phyloP scores from a whole-genome alignment of 2,888 invertebrate species.

The Drosophila lacicola region DNA sequence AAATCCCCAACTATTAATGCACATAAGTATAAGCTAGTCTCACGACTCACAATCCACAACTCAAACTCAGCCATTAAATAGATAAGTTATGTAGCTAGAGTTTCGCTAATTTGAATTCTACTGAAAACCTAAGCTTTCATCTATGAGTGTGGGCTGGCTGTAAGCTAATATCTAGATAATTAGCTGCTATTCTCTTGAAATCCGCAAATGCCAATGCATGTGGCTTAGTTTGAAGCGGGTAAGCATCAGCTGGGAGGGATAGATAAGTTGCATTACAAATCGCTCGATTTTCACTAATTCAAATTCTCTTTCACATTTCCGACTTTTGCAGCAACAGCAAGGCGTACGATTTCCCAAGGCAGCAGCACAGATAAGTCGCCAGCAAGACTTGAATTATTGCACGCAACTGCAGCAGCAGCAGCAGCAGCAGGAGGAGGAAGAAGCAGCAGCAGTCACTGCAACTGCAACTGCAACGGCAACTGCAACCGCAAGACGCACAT shows the following conservation, averaged over 20 bases:
- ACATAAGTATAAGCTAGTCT: too few relatives aligned
- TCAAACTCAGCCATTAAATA: too few relatives aligned
- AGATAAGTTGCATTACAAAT: conserved; percentile 21
- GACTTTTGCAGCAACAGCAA: conserved; percentile 69
- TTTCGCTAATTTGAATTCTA: background rate
- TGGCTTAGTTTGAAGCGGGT: background rate
- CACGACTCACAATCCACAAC: too few relatives aligned
- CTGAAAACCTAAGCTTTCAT: background rate
- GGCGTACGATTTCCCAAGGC: conserved; percentile 78
- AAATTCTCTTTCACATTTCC: conserved; percentile 52
- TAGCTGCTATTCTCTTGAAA: too few relatives aligned
- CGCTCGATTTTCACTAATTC: conserved; percentile 56
- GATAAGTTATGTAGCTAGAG: too few relatives aligned
- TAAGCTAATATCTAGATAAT: background rate
- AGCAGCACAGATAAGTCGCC: conserved; percentile 81
- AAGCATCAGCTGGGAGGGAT: background rate
- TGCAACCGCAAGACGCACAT: conserved; percentile 67
- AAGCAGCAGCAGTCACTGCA: conserved; percentile 26
- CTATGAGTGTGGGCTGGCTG: too few relatives aligned
- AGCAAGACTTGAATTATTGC: conserved; percentile 83
- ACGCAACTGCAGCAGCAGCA: conserved; percentile 64
- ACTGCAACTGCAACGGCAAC: conserved; percentile 40
- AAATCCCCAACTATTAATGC: too few relatives aligned
- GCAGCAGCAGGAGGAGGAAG: conserved; percentile 28
- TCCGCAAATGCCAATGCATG: too few relatives aligned